A percentile compares a stretch with the other conserved stretches of the same genome.
These are phyloP conservation scores for Meteorus colon DNA, from an alignment of 2,888 invertebrate species.

Conservation along the genomic window DNA sequence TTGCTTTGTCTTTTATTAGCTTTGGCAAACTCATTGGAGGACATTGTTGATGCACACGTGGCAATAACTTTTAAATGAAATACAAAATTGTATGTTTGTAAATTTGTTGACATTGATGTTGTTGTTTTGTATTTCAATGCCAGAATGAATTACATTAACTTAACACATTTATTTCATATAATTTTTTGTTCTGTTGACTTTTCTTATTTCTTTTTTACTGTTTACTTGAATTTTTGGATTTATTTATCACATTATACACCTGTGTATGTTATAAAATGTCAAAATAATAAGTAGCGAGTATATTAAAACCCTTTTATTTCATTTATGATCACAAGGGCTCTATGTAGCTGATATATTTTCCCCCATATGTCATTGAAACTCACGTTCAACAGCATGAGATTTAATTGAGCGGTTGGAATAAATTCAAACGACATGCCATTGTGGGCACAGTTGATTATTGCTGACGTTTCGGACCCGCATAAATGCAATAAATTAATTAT, in stretches of 20 bases:
- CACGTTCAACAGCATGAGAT: not conserved
- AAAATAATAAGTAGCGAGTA: too few relatives aligned
- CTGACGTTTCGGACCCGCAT: conserved; percentile 55
- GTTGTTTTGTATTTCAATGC: not conserved
- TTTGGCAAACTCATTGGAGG: conserved; percentile 15
- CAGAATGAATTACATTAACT: not conserved
- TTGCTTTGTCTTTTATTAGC: conserved; percentile 4
- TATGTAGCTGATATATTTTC: not conserved
- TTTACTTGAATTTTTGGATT: too few relatives aligned
- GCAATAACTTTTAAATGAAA: not conserved
- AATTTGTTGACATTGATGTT: not conserved
- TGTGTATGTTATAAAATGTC: too few relatives aligned
- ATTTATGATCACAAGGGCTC: not conserved
- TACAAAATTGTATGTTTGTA: not conserved
- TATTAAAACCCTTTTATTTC: not conserved
- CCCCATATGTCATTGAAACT: conserved; percentile 4
- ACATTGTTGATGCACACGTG: not conserved
- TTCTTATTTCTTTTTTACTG: too few relatives aligned
- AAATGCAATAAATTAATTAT: conserved; percentile 65
- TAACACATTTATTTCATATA: not conserved
- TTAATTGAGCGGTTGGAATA: conserved; percentile 13
- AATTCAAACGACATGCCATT: conserved; percentile 54
- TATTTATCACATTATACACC: too few relatives aligned
- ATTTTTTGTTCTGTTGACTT: not conserved
- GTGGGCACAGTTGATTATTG: conserved; percentile 51